Base-by-base conservation (phyloP, 2,888 invertebrate genomes). In the Rhorus exstirpatorius region DNA sequence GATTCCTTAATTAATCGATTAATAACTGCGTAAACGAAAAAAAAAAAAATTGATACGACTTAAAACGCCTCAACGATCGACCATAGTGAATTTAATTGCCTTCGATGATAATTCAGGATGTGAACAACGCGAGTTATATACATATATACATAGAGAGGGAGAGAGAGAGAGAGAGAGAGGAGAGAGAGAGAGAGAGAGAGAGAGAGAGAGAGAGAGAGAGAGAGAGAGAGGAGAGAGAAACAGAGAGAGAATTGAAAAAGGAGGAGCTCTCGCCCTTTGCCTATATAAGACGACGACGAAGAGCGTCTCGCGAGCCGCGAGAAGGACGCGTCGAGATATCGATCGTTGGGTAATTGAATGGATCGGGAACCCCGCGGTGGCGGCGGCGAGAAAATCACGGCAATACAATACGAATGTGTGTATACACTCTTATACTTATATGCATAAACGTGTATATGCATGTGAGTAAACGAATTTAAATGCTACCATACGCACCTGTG, bases 341-440 rank as follows among this genome's bases (percentile, higher is more conserved):
- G 88, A 92, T 91, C 91, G 87, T 38, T 70, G 87, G 87, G 90
- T 92, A 92, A 92, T 92, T 91, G 91, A 92, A 91, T 92, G 91
- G 88, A 88, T 89, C 87, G 87, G 84, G 83, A 75, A 86, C 84
- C 89, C 89, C 88, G 88, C 87, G 35, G 88, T 81, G 85, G 51
- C 67, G 75, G 76, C n/a, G n/a, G n/a, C n/a, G 68, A 84, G 77
- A 84, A 8, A 72, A 63, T 44, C 67, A 67, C 67, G 44, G 53
- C 78, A 72, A 67, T 35, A 72, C 65, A 65, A 71, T 65, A 58
- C 17, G 53, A 19, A 31, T 21, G 17, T 53, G 55, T 61, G 12
- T 68, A 41, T 21, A 41, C 55, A 65, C 8, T 44, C 53, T 17
- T 31, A 17, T 44, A 61, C 53, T 3, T n/a, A 60, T 17, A 41